Base-by-base conservation (phyloP, 2,888 invertebrate genomes). In the Salpingus planirostris region DNA sequence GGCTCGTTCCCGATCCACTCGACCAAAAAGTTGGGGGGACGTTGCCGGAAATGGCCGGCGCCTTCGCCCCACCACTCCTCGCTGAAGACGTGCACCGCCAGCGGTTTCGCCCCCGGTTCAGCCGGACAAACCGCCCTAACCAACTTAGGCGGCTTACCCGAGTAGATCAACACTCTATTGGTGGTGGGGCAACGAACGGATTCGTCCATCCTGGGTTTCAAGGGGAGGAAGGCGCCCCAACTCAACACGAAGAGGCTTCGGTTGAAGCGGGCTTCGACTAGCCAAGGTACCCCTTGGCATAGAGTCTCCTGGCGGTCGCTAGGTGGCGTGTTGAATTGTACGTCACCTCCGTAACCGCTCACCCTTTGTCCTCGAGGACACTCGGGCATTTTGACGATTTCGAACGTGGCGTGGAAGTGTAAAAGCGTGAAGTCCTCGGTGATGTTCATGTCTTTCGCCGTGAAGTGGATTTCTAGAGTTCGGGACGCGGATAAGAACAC, bases 341-440 rank as follows among this genome's bases (percentile, higher is more conserved):
- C 70, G 53, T 80, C 80, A 2, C 80, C 80, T 11, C 80, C 76
- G 13, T 70, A 10, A 7, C 78, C 79, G 6, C 73, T 67, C 4
- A 81, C 62, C 36, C 78, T 64, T 44, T 79, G 74, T 41, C 73
- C 71, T 32, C 78, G 69, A 2, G 76, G 73, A 50, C 82, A 82
- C 40, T 78, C 78, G 0, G 74, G 68, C 39, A 74, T 69, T 5
- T 74, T 67, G 13, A 80, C 67, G 31, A 79, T 69, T 54, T 82
- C 80, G 53, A 80, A 80, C 7, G 70, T 65, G 3, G 82, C 87
- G 51, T 78, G 79, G 62, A 88, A 87, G 65, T 80, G 81, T 30
- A 89, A 71, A 53, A 83, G 78, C 15, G 84, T 76, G 59, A 84
- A 87, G 63, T 91, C 86, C 63, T 90, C 86, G 28, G 77, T 75